Conservation (phyloP, 2,888 invertebrate genomes). For the Pachydiplax longipennis region DNA sequence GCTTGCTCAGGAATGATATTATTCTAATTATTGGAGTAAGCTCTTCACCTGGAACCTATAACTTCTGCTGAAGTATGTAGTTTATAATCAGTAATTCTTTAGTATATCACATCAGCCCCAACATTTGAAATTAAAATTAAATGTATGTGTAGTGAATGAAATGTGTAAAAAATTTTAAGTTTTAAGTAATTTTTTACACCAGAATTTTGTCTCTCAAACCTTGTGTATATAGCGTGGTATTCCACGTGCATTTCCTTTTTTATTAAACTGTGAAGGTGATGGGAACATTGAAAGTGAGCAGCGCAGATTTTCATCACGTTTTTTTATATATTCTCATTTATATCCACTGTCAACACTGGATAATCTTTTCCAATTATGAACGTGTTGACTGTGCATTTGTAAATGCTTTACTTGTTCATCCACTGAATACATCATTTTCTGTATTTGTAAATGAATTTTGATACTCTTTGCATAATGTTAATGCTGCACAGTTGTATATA, state of each 20-base stretch:
- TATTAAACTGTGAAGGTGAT: constrained; percentile 30
- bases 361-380: constrained; percentile 19
- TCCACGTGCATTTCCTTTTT: constrained; percentile 28
- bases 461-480: constrained; percentile 27
- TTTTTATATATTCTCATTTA: constrained; percentile 37
- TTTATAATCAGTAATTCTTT: not conserved
- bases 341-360: constrained; percentile 20
- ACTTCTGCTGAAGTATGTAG: constrained; percentile 27
- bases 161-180: constrained; percentile 5
- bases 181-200: not conserved
- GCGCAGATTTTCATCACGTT: constrained; percentile 35
- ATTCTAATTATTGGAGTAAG: constrained; percentile 4
- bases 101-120: not conserved
- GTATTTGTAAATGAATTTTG: constrained; percentile 41
- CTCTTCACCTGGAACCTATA: not conserved
- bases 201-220: constrained; percentile 14
- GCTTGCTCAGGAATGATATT: not conserved
- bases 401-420: constrained; percentile 37
- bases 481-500: constrained; percentile 43
- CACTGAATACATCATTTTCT: constrained; percentile 35
- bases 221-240: constrained; percentile 33
- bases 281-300: constrained; percentile 29
- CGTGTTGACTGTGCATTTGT: constrained; percentile 22
- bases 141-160: constrained; percentile 3
- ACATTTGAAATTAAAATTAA: not conserved